Conservation (phyloP, 2,797 vertebrate genomes). For the Picus viridis region DNA sequence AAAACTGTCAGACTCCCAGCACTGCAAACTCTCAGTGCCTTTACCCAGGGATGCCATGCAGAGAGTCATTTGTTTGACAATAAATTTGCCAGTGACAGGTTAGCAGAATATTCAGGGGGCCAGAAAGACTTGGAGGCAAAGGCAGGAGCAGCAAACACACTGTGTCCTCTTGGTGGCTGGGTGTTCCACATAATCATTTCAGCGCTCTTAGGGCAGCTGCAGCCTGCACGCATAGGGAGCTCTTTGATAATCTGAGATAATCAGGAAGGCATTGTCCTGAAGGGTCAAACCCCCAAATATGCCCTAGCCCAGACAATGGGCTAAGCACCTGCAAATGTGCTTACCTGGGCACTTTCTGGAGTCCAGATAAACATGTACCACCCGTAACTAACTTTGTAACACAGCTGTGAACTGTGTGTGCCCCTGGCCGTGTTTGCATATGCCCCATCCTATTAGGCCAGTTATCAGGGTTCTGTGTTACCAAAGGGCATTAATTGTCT, state of each 20-base stretch:
- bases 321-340: too few relatives aligned
- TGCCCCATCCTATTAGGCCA: too few relatives aligned
- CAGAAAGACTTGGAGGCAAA: neutral
- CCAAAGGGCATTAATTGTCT: too few relatives aligned
- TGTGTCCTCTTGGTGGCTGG: neutral
- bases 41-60: neutral
- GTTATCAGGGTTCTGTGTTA: too few relatives aligned
- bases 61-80: neutral
- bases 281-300: too few relatives aligned
- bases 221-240: accelerated
- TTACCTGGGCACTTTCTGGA: too few relatives aligned
- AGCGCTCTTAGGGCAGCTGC: neutral
- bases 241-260: neutral
- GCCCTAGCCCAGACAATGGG: too few relatives aligned
- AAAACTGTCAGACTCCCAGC: neutral
- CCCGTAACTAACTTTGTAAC: too few relatives aligned
- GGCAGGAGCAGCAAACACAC: neutral
- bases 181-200: accelerated
- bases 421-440: too few relatives aligned
- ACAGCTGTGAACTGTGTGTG: too few relatives aligned
- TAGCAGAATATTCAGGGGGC: neutral
- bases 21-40: neutral
- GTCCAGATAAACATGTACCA: too few relatives aligned
- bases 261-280: neutral
- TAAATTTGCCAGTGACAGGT: neutral